Base-by-base conservation (phyloP, 2,797 vertebrate genomes). In the Hybognathus amarus region DNA sequence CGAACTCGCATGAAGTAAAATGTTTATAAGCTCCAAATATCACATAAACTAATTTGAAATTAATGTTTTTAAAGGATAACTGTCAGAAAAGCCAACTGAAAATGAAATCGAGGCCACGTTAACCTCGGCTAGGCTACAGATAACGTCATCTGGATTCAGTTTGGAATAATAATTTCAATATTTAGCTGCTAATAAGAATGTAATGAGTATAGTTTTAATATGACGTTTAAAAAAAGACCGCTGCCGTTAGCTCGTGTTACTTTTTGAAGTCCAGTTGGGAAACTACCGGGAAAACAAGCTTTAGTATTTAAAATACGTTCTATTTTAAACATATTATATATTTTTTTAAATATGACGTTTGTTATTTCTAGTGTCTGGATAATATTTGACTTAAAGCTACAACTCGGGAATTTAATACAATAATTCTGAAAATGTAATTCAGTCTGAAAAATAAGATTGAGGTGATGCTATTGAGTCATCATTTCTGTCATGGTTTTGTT, bases 61-160 rank as follows among this genome's bases (percentile, higher is more conserved):
- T 0, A 27, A 13, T 24, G 3, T 3, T 24, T 68, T 45, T 7
- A n/a, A 27, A 36, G 22, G 3, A 47, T n/a, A 64, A 75, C 17
- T 15, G 9, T 17, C 1, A 18, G 40, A 50, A 66, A 82, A 66
- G 13, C 45, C 54, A 64, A 75, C 10, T 6, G 18, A 30, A 52
- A 50, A 52, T 67, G n/a, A 15, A 68, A 33, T 68, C 18, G 38
- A 78, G 54, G 82, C 54, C 82, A 83, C 66, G 54, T 71, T 47
- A 77, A 83, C 75, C 78, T 83, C 52, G 54, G 66, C 75, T 83
- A 83, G 73, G 73, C 33, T 83, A 42, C 33, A 67, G 45, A 17
- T 17, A 47, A 47, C 45, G 54, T n/a, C 42, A 13, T 59, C 61
- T 40, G 8, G 11, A 54, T 52, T 52, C 11, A 36, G 3, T 66